Evolutionary conservation across 2,888 invertebrate genomes (phyloP).

Genomic region (Eupithecia abbreviata): DNA sequence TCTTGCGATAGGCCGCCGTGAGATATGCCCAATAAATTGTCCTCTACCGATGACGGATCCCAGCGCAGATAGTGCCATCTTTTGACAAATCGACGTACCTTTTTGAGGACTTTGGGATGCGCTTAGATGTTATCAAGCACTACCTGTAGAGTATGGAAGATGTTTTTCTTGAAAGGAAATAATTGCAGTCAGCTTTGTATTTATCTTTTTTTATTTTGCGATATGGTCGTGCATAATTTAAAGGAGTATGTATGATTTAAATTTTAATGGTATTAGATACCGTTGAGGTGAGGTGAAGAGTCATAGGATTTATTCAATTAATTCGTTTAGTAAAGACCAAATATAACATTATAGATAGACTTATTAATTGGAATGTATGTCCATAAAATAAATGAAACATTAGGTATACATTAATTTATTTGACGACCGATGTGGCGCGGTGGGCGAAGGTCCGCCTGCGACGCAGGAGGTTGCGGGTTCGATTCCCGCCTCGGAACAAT

Average conservation of each 20-base stretch:
- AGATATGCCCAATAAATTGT: constrained; percentile 77
- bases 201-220: neutral
- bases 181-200: constrained; percentile 7
- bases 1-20: constrained; percentile 59
- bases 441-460: no score
- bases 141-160: constrained; percentile 23
- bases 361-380: neutral
- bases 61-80: constrained; percentile 72
- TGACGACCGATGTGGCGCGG: no score
- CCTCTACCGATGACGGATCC: constrained; percentile 77
- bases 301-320: neutral
- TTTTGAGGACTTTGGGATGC: constrained; percentile 70
- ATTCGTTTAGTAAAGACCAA: no score
- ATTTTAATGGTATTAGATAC: neutral
- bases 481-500: no score
- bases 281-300: neutral
- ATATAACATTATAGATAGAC: no score
- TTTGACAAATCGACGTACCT: constrained; percentile 80
- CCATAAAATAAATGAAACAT: neutral
- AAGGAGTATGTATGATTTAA: neutral
- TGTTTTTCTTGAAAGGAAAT: constrained; percentile 29
- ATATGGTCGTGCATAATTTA: neutral
- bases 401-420: no score
- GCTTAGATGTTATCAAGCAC: constrained; percentile 64
- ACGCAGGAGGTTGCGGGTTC: no score